Percentiles rank a stretch among this genome's conserved stretches.
Conservation (phyloP, 1,140 invertebrate genomes). For the Ectropis grisescens region DNA sequence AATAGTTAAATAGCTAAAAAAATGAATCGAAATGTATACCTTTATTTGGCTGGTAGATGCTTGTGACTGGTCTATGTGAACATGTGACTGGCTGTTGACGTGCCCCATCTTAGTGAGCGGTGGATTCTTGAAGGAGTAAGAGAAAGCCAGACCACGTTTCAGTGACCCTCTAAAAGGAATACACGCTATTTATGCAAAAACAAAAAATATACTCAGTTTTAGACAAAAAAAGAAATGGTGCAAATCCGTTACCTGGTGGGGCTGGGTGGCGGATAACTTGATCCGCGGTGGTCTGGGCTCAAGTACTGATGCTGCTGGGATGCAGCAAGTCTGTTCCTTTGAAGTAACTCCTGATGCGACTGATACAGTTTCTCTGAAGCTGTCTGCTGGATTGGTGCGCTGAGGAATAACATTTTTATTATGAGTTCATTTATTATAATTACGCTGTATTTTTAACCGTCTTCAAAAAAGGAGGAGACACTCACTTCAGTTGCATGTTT, state of each 20-base stretch:
- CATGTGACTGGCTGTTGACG: conserved; percentile 34
- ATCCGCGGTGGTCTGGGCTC: conserved; percentile 60
- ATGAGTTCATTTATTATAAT: too few relatives aligned
- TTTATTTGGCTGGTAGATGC: too few relatives aligned
- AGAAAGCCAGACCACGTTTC: conserved; percentile 42
- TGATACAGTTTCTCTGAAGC: conserved; percentile 40
- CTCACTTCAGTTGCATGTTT: too few relatives aligned
- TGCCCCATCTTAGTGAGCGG: conserved; percentile 43
- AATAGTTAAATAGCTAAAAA: too few relatives aligned
- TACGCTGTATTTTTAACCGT: too few relatives aligned
- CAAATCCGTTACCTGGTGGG: conserved; percentile 35
- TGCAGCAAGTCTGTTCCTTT: conserved; percentile 20
- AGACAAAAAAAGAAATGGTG: background rate
- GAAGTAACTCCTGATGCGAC: conserved; percentile 32
- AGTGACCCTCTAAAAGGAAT: conserved; percentile 29
- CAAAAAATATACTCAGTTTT: background rate
- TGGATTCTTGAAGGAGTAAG: conserved; percentile 37
- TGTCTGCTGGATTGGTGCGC: conserved; percentile 17
- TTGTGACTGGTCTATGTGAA: conserved; percentile 6
- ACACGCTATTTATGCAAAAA: background rate
- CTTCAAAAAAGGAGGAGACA: too few relatives aligned
- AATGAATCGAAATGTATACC: too few relatives aligned
- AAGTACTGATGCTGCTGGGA: conserved; percentile 34
- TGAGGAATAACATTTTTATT: too few relatives aligned
- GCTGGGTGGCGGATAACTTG: conserved; percentile 61